Conservation (phyloP, 2,797 vertebrate genomes). For the Nothura maculosa region DNA sequence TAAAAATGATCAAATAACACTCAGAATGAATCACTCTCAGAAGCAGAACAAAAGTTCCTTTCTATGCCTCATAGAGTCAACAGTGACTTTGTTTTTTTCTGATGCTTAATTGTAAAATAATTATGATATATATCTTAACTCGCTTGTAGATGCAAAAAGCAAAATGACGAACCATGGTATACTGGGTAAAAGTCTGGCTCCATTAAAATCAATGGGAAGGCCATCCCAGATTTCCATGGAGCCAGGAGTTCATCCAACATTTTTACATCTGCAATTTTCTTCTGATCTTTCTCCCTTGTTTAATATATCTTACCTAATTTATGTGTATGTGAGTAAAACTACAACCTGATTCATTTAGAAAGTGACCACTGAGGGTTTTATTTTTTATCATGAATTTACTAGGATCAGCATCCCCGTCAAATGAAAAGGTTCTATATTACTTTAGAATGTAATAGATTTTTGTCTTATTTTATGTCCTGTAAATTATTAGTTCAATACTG, state of each 20-base stretch:
- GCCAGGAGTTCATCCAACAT: slow-evolving; percentile 29
- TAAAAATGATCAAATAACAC: slow-evolving; percentile 47
- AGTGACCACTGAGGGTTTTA: slow-evolving; percentile 69
- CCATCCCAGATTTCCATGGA: neutral
- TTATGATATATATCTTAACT: slow-evolving; percentile 63
- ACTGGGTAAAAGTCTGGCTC: slow-evolving; percentile 31
- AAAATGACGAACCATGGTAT: slow-evolving; percentile 66
- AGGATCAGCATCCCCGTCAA: slow-evolving; percentile 80
- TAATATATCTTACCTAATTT: slow-evolving; percentile 81
- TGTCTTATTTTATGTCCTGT: slow-evolving; percentile 85
- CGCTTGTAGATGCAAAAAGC: slow-evolving; percentile 74
- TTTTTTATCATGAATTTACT: slow-evolving; percentile 80
- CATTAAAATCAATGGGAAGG: neutral
- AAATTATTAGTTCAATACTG: slow-evolving; percentile 87
- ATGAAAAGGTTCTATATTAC: slow-evolving; percentile 83
- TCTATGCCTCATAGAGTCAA: slow-evolving; percentile 72
- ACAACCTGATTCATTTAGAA: slow-evolving; percentile 85
- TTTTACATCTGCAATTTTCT: slow-evolving; percentile 76
- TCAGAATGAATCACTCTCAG: slow-evolving; percentile 33
- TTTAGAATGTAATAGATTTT: slow-evolving; percentile 88
- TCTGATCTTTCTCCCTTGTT: slow-evolving; percentile 79
- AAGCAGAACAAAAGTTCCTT: slow-evolving; percentile 61
- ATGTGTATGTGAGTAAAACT: slow-evolving; percentile 80
- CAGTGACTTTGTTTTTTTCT: slow-evolving; percentile 43
- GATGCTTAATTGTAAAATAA: slow-evolving; percentile 74